These are phyloP conservation scores for Cerastis rubricosa DNA, from an alignment of 2,888 invertebrate species.

Conservation along the genomic window DNA sequence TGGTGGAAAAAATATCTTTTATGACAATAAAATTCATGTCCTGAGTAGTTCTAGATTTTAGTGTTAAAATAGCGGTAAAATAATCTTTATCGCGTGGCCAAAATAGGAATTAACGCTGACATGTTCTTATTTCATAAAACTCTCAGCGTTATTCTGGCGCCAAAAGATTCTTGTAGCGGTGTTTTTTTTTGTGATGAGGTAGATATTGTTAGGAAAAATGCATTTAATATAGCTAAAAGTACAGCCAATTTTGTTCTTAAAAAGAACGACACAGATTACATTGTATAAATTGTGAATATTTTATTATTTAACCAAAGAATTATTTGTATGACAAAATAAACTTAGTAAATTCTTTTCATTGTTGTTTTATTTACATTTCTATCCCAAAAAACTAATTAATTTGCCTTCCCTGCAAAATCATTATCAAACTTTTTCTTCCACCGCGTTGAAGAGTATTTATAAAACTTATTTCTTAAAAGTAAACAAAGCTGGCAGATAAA, in stretches of 20 bases:
- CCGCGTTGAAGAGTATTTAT: slow-evolving; percentile 5
- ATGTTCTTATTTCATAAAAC: background rate
- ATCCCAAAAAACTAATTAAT: background rate
- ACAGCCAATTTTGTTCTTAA: background rate
- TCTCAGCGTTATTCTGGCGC: background rate
- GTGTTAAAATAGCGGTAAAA: background rate
- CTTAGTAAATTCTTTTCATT: fast-evolving
- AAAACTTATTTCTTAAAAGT: background rate
- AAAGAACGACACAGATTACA: background rate
- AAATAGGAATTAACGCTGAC: background rate
- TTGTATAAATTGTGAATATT: background rate
- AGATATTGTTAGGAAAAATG: background rate
- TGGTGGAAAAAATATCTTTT: background rate
- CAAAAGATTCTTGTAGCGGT: background rate
- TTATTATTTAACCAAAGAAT: slow-evolving; percentile 37
- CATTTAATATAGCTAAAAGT: background rate
- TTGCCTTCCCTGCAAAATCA: background rate
- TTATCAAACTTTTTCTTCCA: background rate
- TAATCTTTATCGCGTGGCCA: background rate
- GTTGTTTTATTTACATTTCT: background rate
- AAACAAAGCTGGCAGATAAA: slow-evolving; percentile 46
- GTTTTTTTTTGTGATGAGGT: background rate
- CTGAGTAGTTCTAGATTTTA: background rate
- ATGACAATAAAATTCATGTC: background rate
- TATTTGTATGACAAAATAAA: slow-evolving; percentile 24